Conservation (phyloP, 2,888 invertebrate genomes). For the Smittia aterrima region DNA sequence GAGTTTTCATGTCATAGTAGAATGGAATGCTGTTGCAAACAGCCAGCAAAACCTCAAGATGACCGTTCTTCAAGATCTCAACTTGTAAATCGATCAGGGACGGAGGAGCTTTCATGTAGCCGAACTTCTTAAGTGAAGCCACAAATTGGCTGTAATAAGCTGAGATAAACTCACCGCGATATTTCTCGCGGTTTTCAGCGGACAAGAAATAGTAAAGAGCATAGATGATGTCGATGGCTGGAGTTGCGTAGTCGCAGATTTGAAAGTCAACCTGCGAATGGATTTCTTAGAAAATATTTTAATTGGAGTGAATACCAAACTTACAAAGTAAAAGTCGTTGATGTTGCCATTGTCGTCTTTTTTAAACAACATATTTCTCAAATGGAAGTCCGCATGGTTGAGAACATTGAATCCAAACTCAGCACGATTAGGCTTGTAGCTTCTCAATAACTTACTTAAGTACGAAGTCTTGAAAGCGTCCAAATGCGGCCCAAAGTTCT, state of each 20-base stretch:
- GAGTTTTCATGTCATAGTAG: background rate
- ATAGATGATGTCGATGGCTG: slow-evolving; percentile 43
- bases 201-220: slow-evolving; percentile 37
- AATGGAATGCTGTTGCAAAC: background rate
- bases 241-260: slow-evolving; percentile 42
- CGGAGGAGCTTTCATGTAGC: slow-evolving; percentile 37
- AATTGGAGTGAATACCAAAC: slow-evolving; percentile 40
- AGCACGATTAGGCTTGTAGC: slow-evolving; percentile 22
- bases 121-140: slow-evolving; percentile 39
- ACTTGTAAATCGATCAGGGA: slow-evolving; percentile 40
- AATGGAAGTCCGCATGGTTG: slow-evolving; percentile 54
- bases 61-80: slow-evolving; percentile 42
- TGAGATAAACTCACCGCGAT: slow-evolving; percentile 42
- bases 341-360: slow-evolving; percentile 47
- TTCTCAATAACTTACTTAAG: slow-evolving; percentile 15
- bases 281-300: background rate
- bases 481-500: slow-evolving; percentile 26
- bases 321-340: slow-evolving; percentile 49
- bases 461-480: slow-evolving; percentile 18
- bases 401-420: slow-evolving; percentile 49
- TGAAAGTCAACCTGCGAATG: slow-evolving; percentile 43
- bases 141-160: slow-evolving; percentile 42
- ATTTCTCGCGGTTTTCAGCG: slow-evolving; percentile 29
- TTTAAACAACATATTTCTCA: slow-evolving; percentile 53
- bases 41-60: slow-evolving; percentile 37